These are phyloP conservation scores for Tringa solitaria DNA, from an alignment of 2,113 vertebrate species.

Conservation along the genomic window DNA sequence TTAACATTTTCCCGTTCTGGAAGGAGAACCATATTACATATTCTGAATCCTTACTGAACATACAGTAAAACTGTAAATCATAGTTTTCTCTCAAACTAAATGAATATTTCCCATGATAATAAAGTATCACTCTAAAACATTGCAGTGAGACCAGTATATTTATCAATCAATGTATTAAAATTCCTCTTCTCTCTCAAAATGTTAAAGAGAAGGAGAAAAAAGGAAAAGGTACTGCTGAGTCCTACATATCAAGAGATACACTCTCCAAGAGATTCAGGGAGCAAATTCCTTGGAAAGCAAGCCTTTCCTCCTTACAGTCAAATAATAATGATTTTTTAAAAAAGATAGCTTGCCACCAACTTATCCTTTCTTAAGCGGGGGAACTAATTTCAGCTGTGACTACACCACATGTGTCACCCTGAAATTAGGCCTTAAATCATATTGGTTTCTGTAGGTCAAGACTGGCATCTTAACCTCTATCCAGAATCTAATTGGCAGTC, in stretches of 20 bases:
- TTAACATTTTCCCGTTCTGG: background rate
- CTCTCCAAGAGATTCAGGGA: background rate
- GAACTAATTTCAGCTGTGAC: background rate
- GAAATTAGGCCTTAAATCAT: background rate
- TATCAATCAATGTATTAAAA: background rate
- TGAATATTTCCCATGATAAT: background rate
- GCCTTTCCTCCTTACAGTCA: background rate
- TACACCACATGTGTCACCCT: background rate
- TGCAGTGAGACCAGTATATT: background rate
- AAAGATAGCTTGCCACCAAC: background rate
- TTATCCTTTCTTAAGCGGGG: background rate
- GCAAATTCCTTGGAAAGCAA: background rate
- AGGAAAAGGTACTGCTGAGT: background rate
- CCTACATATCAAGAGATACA: background rate
- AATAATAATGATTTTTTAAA: background rate
- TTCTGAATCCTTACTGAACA: background rate
- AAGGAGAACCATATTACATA: background rate
- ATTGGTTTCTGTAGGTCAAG: background rate
- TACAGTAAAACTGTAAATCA: background rate
- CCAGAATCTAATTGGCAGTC: background rate
- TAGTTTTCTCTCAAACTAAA: background rate
- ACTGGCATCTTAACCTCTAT: background rate
- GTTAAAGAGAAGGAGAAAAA: background rate
- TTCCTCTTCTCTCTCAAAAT: background rate
- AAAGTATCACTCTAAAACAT: background rate